Percentiles rank a stretch among this genome's conserved stretches.
Conservation (phyloP, 2,888 invertebrate genomes). For the Cryptophagus acutangulus region DNA sequence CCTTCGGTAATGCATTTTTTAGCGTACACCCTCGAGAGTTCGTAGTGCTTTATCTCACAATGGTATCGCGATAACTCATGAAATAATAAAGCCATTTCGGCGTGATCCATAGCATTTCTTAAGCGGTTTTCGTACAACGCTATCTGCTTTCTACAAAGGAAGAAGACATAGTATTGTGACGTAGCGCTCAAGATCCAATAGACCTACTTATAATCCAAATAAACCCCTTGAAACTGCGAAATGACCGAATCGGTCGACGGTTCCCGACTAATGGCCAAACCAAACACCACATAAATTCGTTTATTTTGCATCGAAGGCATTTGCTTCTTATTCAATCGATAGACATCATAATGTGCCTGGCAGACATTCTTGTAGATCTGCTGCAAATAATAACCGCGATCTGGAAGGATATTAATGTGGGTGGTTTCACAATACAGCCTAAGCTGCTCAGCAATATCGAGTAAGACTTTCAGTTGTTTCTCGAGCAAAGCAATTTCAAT, state of each 20-base stretch:
- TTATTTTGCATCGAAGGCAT: conserved; percentile 32
- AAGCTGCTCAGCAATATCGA: conserved; percentile 44
- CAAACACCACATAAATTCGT: conserved; percentile 39
- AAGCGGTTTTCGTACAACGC: conserved; percentile 36
- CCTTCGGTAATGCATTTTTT: conserved; percentile 44
- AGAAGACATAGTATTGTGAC: neutral
- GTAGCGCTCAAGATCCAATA: neutral
- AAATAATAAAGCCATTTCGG: conserved; percentile 50
- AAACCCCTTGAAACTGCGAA: conserved; percentile 36
- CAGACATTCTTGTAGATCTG: conserved; percentile 46
- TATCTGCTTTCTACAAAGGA: conserved; percentile 34
- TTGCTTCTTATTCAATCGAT: conserved; percentile 41
- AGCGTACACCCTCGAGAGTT: conserved; percentile 46
- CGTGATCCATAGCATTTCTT: conserved; percentile 32
- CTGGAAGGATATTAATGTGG: conserved; percentile 43
- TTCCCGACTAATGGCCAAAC: conserved; percentile 36
- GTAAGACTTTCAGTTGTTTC: conserved; percentile 22
- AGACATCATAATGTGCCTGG: conserved; percentile 45
- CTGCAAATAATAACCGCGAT: conserved; percentile 42
- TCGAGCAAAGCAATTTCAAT: conserved; percentile 38
- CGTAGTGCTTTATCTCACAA: conserved; percentile 44
- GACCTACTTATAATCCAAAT: conserved; percentile 38
- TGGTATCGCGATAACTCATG: conserved; percentile 48
- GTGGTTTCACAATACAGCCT: conserved; percentile 46
- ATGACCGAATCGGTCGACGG: conserved; percentile 44